These are phyloP conservation scores for Notocelia uddmanniana DNA, from an alignment of 2,888 invertebrate genomes.

Conservation along the genomic window DNA sequence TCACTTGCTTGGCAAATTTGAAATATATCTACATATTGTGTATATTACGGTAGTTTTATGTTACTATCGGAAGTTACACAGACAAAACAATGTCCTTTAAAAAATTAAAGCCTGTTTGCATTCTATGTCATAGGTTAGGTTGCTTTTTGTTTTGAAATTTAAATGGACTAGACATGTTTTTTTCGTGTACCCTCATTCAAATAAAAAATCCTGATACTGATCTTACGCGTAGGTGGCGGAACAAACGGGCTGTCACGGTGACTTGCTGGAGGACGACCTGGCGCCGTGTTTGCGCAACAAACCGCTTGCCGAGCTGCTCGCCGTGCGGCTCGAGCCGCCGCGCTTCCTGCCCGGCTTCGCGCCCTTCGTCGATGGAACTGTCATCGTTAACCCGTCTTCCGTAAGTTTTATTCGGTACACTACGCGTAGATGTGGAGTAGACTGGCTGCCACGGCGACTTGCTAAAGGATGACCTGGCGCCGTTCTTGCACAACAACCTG, in stretches of 20 bases:
- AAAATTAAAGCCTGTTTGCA: no score
- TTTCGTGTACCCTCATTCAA: no score
- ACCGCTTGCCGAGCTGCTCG: constrained; percentile 90
- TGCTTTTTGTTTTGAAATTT: no score
- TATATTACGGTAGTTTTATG: no score
- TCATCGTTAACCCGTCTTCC: constrained; percentile 88
- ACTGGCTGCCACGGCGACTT: constrained; percentile 94
- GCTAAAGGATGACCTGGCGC: constrained; percentile 93
- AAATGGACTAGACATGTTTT: no score
- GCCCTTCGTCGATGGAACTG: constrained; percentile 97
- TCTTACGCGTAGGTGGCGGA: constrained; percentile 88
- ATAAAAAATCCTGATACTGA: not conserved
- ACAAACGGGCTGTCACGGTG: constrained; percentile 93
- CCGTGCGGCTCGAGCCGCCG: constrained; percentile 92
- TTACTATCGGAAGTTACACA: no score
- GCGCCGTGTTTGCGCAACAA: constrained; percentile 94
- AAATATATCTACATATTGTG: no score
- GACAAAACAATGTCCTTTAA: no score
- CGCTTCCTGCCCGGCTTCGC: constrained; percentile 95
- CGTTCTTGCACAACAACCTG: constrained; percentile 92
- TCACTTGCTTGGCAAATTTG: no score
- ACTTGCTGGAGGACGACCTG: constrained; percentile 92
- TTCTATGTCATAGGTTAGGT: no score
- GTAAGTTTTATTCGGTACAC: constrained; percentile 67
- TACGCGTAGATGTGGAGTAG: not conserved